Conservation (phyloP, 2,113 vertebrate genomes). For the Pseudopodoces humilis region DNA sequence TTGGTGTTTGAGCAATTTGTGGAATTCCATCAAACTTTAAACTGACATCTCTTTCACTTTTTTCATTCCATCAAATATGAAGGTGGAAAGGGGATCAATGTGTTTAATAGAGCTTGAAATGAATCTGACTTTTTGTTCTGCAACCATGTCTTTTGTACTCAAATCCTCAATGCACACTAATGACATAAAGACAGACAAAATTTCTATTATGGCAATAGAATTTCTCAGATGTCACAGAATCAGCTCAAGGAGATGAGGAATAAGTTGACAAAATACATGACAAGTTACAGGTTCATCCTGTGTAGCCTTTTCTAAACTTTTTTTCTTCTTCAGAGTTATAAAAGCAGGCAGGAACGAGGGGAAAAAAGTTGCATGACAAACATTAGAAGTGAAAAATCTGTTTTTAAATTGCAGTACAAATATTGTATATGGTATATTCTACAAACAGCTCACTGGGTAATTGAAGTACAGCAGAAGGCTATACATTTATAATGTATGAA, state of each 20-base stretch:
- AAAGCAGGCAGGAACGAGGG: background rate
- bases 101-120: constrained; percentile 33
- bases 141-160: background rate
- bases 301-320: background rate
- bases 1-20: background rate
- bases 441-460: background rate
- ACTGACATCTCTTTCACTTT: background rate
- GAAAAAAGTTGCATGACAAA: background rate
- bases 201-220: background rate
- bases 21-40: background rate
- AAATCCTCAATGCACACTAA: background rate
- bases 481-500: background rate
- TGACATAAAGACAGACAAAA: background rate
- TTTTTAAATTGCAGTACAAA: background rate
- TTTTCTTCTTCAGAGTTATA: background rate
- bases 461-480: background rate
- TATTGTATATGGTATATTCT: background rate
- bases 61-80: background rate
- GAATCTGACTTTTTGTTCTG: background rate
- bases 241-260: background rate
- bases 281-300: background rate
- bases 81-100: background rate
- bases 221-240: background rate
- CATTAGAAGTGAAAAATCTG: background rate
- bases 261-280: background rate